Base-by-base conservation (phyloP, 2,113 vertebrate genomes). In the Solea solea region DNA sequence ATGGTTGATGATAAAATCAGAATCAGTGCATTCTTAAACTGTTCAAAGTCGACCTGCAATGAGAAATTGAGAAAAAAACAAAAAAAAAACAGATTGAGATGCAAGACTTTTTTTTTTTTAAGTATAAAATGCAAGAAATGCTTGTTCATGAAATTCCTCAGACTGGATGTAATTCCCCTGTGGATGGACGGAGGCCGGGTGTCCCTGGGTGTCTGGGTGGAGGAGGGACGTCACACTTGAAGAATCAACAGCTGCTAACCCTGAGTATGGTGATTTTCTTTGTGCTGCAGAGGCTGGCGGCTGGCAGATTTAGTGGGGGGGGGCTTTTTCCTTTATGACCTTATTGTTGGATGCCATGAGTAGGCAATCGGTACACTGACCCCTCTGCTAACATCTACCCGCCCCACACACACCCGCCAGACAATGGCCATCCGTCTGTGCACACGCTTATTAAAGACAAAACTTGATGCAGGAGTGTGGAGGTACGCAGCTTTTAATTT, bases 1-100 rank as follows among this genome's bases (percentile, higher is more conserved):
- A 80, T 25, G 25, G 62, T 41, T 0, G 91, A 88, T 45, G 96
- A 98, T 72, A 99, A 88, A 67, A 96, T 92, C 82, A 95, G 91
- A 87, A 98, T 98, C 73, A 99, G 91, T 1, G 97, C 96, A 83
- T 97, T 94, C 91, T 96, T 98, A 92, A 99, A 99, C 39, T 97
- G 95, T 64, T 96, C 94, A 85, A 98, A 99, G 83, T 96, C 92
- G 39, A 99, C 96, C 98, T 99, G 89, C 5, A 89, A 80, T 5
- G 46, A 80, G 9, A 68, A 52, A 46, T 12, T 53, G 44, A 7
- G 3, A 49, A 41, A 16, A 1, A 25, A 41, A 15, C 8, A 12
- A 1, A 3, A 16, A 10, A 16, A 10, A 9, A 21, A 7, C 6
- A 16, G 27, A 51, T 4, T 28, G 27, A 56, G 25, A 41, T 52